Evolutionary conservation across 2,888 invertebrate genomes (phyloP).

Genomic region (Hartigia nigra): DNA sequence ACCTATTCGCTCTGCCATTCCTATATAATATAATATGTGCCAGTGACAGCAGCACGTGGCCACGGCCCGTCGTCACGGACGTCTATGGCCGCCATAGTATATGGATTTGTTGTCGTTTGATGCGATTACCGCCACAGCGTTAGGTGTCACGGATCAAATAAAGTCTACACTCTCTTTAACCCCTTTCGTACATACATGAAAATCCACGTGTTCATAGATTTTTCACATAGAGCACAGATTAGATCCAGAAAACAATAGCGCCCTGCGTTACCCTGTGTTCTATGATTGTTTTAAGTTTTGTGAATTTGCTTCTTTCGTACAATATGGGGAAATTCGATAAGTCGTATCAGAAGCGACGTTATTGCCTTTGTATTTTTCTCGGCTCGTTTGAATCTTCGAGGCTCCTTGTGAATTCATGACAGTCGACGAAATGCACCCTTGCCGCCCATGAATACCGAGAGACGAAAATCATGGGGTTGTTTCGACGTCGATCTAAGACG

Average conservation of each 20-base stretch:
- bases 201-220: neutral
- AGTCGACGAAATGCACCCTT: slow-evolving; percentile 11
- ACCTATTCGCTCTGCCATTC: slow-evolving; percentile 61
- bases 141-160: neutral
- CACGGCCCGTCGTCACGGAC: slow-evolving; percentile 28
- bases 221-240: neutral
- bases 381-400: neutral
- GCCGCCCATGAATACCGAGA: slow-evolving; percentile 34
- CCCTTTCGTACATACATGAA: neutral
- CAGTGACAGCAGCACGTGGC: slow-evolving; percentile 65
- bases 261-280: neutral
- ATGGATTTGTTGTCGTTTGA: slow-evolving; percentile 47
- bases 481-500: slow-evolving; percentile 21
- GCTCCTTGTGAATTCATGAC: neutral
- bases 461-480: slow-evolving; percentile 29
- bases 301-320: too few relatives aligned
- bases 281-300: neutral
- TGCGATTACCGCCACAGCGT: slow-evolving; percentile 42
- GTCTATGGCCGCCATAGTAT: slow-evolving; percentile 15
- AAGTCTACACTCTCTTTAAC: neutral
- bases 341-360: neutral
- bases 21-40: slow-evolving; percentile 64
- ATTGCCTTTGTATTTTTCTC: neutral
- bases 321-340: neutral
- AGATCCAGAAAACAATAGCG: neutral